Percentiles rank a stretch among this genome's conserved stretches.
phyloP scores from a whole-genome alignment of 1,140 invertebrate species.

The Lethrus apterus region DNA sequence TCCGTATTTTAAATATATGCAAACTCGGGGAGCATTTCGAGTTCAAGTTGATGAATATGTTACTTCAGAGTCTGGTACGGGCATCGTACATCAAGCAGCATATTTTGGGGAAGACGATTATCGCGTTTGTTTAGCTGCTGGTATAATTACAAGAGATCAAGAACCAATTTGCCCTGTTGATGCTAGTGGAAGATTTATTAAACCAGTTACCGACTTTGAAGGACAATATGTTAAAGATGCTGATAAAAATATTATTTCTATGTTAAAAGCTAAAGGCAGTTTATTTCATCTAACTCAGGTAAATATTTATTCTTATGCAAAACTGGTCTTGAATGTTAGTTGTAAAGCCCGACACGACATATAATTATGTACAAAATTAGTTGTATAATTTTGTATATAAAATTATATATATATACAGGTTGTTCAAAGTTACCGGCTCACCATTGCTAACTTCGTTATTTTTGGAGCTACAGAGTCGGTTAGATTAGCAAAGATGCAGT shows the following conservation, averaged over 20 bases:
- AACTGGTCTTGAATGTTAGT: too few relatives aligned
- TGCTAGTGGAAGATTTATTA: conserved; percentile 77
- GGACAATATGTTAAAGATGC: conserved; percentile 91
- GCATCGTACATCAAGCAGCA: conserved; percentile 97
- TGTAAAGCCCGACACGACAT: too few relatives aligned
- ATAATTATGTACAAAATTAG: too few relatives aligned
- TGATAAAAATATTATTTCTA: conserved; percentile 80
- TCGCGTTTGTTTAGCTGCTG: conserved; percentile 73
- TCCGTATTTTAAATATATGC: conserved; percentile 68
- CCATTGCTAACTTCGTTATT: too few relatives aligned
- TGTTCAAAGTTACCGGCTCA: too few relatives aligned
- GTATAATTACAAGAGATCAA: conserved; percentile 77
- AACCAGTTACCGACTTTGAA: conserved; percentile 80
- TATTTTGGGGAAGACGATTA: conserved; percentile 99
- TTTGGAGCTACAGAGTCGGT: too few relatives aligned
- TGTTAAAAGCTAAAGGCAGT: conserved; percentile 67
- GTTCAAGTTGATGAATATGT: conserved; percentile 90
- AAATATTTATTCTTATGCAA: too few relatives aligned
- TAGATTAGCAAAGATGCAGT: too few relatives aligned
- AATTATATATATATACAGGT: too few relatives aligned
- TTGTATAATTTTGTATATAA: too few relatives aligned
- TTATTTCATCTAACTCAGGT: conserved; percentile 68
- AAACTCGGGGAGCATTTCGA: conserved; percentile 67
- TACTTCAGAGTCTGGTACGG: conserved; percentile 93
- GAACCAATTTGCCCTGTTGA: conserved; percentile 92